Evolutionary conservation across 2,113 vertebrate genomes (phyloP).

Genomic region (Nothoprocta pentlandii): DNA sequence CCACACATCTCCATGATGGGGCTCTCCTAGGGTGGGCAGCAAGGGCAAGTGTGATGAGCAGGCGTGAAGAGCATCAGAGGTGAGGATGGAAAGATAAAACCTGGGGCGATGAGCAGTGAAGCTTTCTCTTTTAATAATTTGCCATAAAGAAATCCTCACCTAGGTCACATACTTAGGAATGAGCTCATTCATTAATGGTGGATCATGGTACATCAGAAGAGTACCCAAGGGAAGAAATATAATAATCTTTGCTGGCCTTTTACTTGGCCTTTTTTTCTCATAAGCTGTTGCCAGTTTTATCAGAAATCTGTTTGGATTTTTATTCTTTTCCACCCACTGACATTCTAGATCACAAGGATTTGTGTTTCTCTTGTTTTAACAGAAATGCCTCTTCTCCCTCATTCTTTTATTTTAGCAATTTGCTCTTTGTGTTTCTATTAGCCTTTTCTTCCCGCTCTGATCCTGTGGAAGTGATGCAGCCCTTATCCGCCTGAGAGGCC

Average conservation of each 20-base stretch:
- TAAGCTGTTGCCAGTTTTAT: conserved; percentile 9
- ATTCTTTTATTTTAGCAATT: background rate
- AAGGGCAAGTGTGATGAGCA: background rate
- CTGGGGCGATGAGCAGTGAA: fast-evolving
- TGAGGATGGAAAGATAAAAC: background rate
- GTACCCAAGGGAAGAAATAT: background rate
- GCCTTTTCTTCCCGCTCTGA: fast-evolving
- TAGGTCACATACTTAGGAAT: fast-evolving
- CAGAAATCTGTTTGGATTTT: conserved; percentile 23
- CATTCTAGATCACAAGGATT: background rate
- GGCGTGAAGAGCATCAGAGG: background rate
- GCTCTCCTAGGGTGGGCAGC: background rate
- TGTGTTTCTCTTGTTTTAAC: background rate
- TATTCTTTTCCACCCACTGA: background rate
- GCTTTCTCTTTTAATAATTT: background rate
- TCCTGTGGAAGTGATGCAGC: background rate
- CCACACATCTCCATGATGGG: fast-evolving
- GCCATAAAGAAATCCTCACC: background rate
- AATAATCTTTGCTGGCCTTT: background rate
- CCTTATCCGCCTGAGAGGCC: background rate
- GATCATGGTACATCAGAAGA: background rate
- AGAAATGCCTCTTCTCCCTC: background rate
- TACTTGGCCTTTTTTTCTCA: background rate
- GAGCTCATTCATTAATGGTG: fast-evolving
- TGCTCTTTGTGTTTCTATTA: background rate